Evolutionary conservation across 2,797 vertebrate genomes (phyloP), one percentile per base, ranked within the genome.

Genomic region (Picus viridis): DNA sequence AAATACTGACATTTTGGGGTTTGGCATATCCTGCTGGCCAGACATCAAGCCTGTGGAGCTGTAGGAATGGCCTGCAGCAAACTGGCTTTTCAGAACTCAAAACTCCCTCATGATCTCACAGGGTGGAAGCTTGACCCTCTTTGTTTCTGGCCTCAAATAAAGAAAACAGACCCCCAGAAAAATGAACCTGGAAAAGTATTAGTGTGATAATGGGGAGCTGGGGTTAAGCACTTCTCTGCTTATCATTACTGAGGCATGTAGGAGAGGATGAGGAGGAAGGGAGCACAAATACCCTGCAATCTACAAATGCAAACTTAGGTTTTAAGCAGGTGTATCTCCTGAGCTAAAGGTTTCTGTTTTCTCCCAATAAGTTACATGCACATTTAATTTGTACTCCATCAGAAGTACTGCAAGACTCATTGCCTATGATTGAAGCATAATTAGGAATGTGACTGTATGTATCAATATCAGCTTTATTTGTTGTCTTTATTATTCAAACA

Each of bases 61-160:
- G 32, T 32, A 88, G 88, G 43, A 91, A 3, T 45, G 64, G 73
- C 36, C 45, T 77, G 49, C 59, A 82, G 53, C 77, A 87, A 47
- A 26, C 73, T 78, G 74, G 7, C 73, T 95, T n/a, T 92, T 86
- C 71, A 87, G 41, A 83, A 7, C 75, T 86, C 59, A 8, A 92
- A 59, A 22, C 57, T 92, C 57, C 62, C 58, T 56, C 64, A 56
- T 94, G 94, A 96, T 91, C 83, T 96, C 86, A 95, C 67, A 71
- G 95, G 86, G 89, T 92, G 87, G 91, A 95, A 95, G 64, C 86
- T 86, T 86, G 68, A 91, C 45, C 51, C 39, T 78, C 76, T 90
- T 89, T 81, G 62, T 89, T 91, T 95, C 54, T 93, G 83, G 64
- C 83, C n/a, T 85, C 71, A 84, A 63, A 62, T 59, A 59, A 71